Conservation (phyloP, 1,140 invertebrate genomes). For the Tribolium madens region DNA sequence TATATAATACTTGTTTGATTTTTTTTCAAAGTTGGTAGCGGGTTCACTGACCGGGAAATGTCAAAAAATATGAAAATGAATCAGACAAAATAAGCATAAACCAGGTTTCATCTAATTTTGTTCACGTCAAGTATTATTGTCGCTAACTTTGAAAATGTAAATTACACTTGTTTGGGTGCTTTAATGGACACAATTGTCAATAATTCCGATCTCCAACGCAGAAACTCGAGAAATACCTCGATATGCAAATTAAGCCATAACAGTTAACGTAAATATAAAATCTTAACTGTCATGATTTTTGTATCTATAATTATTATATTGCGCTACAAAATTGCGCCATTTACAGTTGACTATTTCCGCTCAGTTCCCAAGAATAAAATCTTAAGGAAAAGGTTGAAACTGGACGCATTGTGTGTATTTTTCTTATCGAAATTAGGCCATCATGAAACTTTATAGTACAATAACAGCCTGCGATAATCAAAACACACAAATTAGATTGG, state of each 20-base stretch:
- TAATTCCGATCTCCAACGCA: background rate
- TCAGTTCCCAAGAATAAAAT: slow-evolving; percentile 6
- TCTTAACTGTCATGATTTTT: slow-evolving; percentile 29
- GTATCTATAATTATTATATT: slow-evolving; percentile 1
- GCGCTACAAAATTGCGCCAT: background rate
- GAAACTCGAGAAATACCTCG: slow-evolving; percentile 10
- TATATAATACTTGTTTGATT: too few relatives aligned
- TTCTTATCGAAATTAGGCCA: slow-evolving; percentile 28
- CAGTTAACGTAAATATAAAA: slow-evolving; percentile 18
- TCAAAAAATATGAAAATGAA: too few relatives aligned
- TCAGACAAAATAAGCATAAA: too few relatives aligned
- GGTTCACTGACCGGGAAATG: too few relatives aligned
- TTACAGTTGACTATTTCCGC: slow-evolving; percentile 23
- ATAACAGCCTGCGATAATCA: too few relatives aligned
- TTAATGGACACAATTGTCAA: too few relatives aligned
- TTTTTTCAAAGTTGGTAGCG: too few relatives aligned
- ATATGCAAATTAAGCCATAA: slow-evolving; percentile 30
- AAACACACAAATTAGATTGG: background rate
- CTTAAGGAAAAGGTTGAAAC: background rate
- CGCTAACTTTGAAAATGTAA: too few relatives aligned
- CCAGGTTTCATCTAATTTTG: too few relatives aligned
- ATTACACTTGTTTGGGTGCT: too few relatives aligned
- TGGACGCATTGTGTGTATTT: slow-evolving; percentile 15
- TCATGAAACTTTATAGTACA: slow-evolving; percentile 17
- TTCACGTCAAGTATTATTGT: too few relatives aligned